A percentile compares a stretch with the other conserved stretches of the same genome.
Conservation (phyloP, 1,140 invertebrate genomes). For the Choristoneura fumiferana region DNA sequence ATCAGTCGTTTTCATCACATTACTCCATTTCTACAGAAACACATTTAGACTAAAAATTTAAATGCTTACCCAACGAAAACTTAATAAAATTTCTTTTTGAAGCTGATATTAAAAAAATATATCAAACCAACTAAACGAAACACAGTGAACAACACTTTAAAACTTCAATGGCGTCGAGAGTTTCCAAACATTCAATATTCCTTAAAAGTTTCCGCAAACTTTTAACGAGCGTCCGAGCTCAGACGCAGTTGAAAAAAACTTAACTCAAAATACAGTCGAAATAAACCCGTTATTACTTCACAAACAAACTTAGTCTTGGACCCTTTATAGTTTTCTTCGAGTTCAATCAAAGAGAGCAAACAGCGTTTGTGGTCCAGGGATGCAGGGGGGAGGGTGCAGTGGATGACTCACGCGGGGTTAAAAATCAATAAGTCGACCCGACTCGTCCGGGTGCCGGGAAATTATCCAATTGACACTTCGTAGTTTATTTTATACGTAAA, state of each 20-base stretch:
- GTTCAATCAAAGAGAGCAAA: slow-evolving; percentile 70
- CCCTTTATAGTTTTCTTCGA: slow-evolving; percentile 63
- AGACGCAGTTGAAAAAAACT: slow-evolving; percentile 31
- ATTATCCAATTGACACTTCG: slow-evolving; percentile 17
- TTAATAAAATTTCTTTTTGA: too few species aligned
- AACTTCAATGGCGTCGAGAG: slow-evolving; percentile 7
- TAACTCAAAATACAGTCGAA: slow-evolving; percentile 33
- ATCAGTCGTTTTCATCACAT: too few species aligned
- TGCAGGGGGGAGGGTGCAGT: slow-evolving; percentile 38
- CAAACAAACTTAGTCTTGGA: slow-evolving; percentile 54
- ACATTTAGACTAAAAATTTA: too few species aligned
- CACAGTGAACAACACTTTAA: background rate
- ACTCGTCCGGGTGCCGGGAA: slow-evolving; percentile 17
- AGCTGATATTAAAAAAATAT: too few species aligned
- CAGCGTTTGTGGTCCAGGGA: slow-evolving; percentile 42
- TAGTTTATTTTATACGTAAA: too few species aligned
- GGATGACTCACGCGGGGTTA: slow-evolving; percentile 64
- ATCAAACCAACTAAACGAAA: background rate
- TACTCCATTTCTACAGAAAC: too few species aligned
- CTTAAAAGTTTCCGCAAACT: slow-evolving; percentile 24
- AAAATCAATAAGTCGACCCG: slow-evolving; percentile 63
- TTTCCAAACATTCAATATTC: slow-evolving; percentile 18
- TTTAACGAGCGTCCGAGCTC: slow-evolving; percentile 52
- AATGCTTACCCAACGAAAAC: too few species aligned
- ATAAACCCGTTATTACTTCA: slow-evolving; percentile 59